A percentile compares a stretch with the other conserved stretches of the same genome.
Evolutionary conservation across 2,113 vertebrate genomes (phyloP).

Genomic region (Octodon degus): DNA sequence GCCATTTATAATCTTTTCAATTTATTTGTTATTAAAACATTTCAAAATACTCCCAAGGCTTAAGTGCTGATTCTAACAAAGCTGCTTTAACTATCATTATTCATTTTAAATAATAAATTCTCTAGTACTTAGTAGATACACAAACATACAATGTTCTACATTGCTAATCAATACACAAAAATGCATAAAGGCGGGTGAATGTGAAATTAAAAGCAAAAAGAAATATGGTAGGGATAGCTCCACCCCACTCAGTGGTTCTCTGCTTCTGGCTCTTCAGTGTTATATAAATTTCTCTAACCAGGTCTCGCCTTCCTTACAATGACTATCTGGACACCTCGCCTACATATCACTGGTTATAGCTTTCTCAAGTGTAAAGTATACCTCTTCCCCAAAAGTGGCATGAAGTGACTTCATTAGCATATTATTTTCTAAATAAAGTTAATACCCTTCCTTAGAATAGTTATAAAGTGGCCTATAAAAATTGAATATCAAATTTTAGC

Average conservation of each 20-base stretch:
- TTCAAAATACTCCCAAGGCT: background rate
- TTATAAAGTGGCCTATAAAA: background rate
- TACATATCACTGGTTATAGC: background rate
- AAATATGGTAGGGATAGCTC: background rate
- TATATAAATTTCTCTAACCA: background rate
- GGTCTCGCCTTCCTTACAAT: background rate
- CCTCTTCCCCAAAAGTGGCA: background rate
- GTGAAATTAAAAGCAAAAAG: background rate
- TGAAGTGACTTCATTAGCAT: background rate
- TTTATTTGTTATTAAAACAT: background rate
- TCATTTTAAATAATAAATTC: constrained; percentile 13
- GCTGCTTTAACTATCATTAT: background rate
- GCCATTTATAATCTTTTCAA: background rate
- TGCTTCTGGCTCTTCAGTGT: background rate
- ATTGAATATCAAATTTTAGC: background rate
- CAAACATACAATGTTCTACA: background rate
- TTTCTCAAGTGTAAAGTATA: background rate
- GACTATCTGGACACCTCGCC: background rate
- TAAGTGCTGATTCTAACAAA: background rate
- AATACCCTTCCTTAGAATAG: background rate
- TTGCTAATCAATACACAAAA: background rate
- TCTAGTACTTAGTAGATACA: background rate
- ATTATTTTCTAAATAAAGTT: background rate
- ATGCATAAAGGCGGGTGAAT: background rate
- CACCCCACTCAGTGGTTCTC: background rate